Percentiles rank a stretch among this genome's conserved stretches.
Conservation (phyloP, 2,797 vertebrate genomes). For the Hybognathus amarus region DNA sequence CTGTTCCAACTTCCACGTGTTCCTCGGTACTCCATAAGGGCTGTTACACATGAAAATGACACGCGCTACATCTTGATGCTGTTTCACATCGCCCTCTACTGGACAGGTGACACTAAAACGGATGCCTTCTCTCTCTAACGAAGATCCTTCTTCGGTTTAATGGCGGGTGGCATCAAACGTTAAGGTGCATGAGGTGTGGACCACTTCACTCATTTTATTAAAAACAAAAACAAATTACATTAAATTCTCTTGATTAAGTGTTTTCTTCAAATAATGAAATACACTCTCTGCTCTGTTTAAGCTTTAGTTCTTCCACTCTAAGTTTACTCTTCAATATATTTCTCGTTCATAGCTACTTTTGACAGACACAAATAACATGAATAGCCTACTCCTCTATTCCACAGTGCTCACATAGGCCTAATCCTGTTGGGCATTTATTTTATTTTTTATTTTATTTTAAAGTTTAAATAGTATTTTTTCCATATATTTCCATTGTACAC, state of each 20-base stretch:
- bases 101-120: constrained; percentile 31
- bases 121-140: too few relatives aligned
- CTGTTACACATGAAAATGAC: neutral
- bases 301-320: neutral
- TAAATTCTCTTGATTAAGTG: neutral
- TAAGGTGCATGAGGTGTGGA: neutral
- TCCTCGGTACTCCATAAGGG: neutral
- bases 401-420: neutral
- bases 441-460: neutral
- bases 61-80: neutral
- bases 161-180: neutral
- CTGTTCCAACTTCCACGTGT: neutral
- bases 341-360: neutral
- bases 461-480: too few relatives aligned
- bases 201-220: neutral
- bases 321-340: neutral
- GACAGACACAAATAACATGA: neutral
- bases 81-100: constrained; percentile 33
- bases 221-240: neutral
- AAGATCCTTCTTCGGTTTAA: neutral
- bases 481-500: neutral
- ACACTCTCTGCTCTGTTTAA: neutral
- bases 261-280: neutral
- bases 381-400: neutral
- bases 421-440: neutral